Percentiles rank a stretch among this genome's conserved stretches.
These are phyloP conservation scores for Calephelis virginiensis DNA, from an alignment of 1,140 invertebrate species.

Conservation along the genomic window DNA sequence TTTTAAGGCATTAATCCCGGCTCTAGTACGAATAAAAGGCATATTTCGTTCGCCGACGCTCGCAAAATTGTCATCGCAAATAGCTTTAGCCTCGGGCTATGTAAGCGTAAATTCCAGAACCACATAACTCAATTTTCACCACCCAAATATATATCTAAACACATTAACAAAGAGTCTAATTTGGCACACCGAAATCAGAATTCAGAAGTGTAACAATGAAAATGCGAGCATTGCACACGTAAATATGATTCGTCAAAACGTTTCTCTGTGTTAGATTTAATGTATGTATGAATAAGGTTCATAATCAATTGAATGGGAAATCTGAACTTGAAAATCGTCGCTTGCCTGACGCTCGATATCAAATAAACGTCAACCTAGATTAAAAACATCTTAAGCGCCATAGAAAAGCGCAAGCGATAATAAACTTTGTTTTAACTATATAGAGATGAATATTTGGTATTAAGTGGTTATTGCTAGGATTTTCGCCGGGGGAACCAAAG, in stretches of 20 bases:
- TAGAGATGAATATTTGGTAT: constrained; percentile 41
- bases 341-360: constrained; percentile 75
- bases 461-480: constrained; percentile 60
- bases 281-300: constrained; percentile 55
- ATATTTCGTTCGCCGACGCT: constrained; percentile 73
- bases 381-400: constrained; percentile 57
- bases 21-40: constrained; percentile 73
- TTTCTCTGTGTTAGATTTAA: constrained; percentile 56
- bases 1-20: constrained; percentile 74
- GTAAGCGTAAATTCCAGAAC: constrained; percentile 40
- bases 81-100: constrained; percentile 68
- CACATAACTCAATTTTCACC: constrained; percentile 30
- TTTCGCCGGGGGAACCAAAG: constrained; percentile 71
- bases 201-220: constrained; percentile 73
- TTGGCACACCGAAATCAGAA: constrained; percentile 19
- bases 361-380: constrained; percentile 64
- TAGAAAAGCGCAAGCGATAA: constrained; percentile 30
- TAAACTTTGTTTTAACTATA: constrained; percentile 31
- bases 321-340: constrained; percentile 78
- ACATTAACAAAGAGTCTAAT: constrained; percentile 27
- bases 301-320: constrained; percentile 64
- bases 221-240: constrained; percentile 72
- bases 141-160: constrained; percentile 33
- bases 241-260: constrained; percentile 65
- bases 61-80: constrained; percentile 77